A percentile compares a stretch with the other conserved stretches of the same genome.
phyloP scores from a whole-genome alignment of 2,797 vertebrate genomes.

The Rhincodon typus region DNA sequence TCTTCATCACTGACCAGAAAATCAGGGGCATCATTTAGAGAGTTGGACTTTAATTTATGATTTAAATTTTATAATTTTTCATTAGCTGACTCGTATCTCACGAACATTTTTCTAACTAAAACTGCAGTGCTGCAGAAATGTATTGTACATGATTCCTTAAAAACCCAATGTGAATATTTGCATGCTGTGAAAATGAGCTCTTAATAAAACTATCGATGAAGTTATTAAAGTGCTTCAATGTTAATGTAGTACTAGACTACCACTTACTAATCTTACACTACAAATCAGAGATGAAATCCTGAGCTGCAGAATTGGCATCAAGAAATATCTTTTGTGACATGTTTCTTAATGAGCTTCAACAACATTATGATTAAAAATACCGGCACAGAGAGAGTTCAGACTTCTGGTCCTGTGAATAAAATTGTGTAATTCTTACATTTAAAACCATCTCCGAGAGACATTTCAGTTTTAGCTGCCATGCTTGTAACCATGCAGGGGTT shows the following conservation, averaged over 20 bases:
- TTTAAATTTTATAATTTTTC: too few relatives aligned
- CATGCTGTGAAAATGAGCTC: not conserved
- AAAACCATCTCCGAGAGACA: not conserved
- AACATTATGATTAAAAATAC: not conserved
- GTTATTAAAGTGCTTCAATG: not conserved
- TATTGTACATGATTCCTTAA: not conserved
- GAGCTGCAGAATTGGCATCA: not conserved
- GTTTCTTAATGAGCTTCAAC: not conserved
- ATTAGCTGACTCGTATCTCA: not conserved
- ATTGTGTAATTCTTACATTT: not conserved
- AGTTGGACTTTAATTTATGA: too few relatives aligned
- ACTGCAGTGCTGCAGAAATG: not conserved
- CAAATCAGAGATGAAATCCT: not conserved
- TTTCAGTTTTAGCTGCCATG: not conserved
- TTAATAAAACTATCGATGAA: not conserved
- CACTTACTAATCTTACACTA: not conserved
- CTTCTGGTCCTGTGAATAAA: not conserved
- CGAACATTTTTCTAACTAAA: conserved; percentile 2
- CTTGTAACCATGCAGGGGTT: not conserved
- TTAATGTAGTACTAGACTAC: not conserved
- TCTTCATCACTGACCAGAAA: not conserved
- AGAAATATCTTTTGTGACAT: not conserved
- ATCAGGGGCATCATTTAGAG: not conserved
- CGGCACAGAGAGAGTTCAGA: not conserved
- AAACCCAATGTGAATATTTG: not conserved